Conservation (phyloP, 2,888 invertebrate species). For the Oscheius sp. region DNA sequence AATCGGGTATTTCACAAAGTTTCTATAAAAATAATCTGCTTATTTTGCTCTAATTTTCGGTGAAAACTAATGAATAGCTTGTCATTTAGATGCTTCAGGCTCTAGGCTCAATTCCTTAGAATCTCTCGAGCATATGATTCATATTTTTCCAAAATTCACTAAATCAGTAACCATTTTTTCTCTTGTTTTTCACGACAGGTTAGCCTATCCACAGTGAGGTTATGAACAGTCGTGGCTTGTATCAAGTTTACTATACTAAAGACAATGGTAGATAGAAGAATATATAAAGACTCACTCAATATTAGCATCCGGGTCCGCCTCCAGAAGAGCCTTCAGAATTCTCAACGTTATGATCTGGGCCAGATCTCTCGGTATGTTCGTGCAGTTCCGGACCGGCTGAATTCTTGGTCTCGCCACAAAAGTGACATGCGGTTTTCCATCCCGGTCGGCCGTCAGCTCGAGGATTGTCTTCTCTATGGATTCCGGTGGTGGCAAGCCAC, state of each 20-base stretch:
- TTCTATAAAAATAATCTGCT: neutral
- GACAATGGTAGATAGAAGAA: neutral
- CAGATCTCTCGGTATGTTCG: conserved; percentile 40
- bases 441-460: conserved; percentile 39
- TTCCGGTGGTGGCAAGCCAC: conserved; percentile 51
- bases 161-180: too few relatives aligned
- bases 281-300: conserved; percentile 2
- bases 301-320: conserved; percentile 2
- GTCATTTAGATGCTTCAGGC: too few relatives aligned
- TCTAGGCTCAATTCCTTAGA: too few relatives aligned
- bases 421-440: conserved; percentile 10
- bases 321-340: conserved; percentile 19
- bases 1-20: neutral
- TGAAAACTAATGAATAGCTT: too few relatives aligned
- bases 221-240: too few relatives aligned
- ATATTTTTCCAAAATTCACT: too few relatives aligned
- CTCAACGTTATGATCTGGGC: neutral
- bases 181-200: too few relatives aligned
- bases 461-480: conserved; percentile 56
- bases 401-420: conserved; percentile 71
- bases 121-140: too few relatives aligned
- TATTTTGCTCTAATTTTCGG: neutral
- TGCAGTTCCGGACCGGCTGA: conserved; percentile 78
- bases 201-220: too few relatives aligned
- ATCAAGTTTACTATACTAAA: neutral